Conservation (phyloP, 2,888 invertebrate genomes). For the Cephus spinipes region DNA sequence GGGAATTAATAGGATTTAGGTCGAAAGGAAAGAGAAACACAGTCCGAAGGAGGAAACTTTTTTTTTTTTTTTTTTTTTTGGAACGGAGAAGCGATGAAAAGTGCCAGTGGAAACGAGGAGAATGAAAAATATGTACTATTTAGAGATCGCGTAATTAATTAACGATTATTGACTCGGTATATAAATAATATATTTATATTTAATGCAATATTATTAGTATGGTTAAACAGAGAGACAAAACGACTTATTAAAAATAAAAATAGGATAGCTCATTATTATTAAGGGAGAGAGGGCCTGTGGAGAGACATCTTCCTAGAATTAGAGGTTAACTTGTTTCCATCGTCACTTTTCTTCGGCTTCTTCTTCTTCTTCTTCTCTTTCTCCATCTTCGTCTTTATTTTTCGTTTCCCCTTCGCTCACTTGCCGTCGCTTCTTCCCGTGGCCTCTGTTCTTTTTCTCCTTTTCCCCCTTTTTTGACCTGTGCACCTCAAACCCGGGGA, state of each 20-base stretch:
- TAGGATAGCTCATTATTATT: conserved; percentile 43
- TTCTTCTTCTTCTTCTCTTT: no score
- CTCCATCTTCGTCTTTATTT: no score
- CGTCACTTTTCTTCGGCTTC: background rate
- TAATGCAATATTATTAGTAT: conserved; percentile 60
- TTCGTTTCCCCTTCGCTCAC: background rate
- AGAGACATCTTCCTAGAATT: conserved; percentile 15
- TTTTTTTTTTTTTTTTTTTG: conserved; percentile 10
- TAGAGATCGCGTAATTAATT: conserved; percentile 38
- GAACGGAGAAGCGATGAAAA: background rate
- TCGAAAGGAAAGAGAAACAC: conserved; percentile 29
- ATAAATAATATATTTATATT: conserved; percentile 58
- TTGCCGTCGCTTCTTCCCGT: background rate
- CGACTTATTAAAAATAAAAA: conserved; percentile 54
- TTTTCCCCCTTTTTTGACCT: background rate
- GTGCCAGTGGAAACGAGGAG: no score
- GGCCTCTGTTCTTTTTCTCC: background rate
- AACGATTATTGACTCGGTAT: conserved; percentile 44
- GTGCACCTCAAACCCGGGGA: conserved; percentile 10
- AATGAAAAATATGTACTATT: conserved; percentile 25
- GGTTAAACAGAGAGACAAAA: conserved; percentile 50
- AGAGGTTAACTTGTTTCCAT: conserved; percentile 12
- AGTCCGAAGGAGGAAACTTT: conserved; percentile 24
- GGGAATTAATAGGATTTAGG: background rate
- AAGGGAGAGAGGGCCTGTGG: conserved; percentile 42